Conservation (phyloP, 2,113 vertebrate genomes). For the cat (Felis catus) region F.catus_Fca126_mat1.0 CM031412.1:51691001-51691500, state of each 20-base stretch:
- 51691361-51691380: no score
- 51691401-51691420: not conserved
- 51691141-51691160: not conserved
- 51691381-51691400: not conserved
- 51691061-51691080: not conserved
- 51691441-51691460: not conserved
- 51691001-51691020: not conserved
- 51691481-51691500: not conserved
- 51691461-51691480: not conserved
- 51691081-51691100: not conserved
- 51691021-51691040: not conserved
- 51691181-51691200: not conserved
- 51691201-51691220: not conserved
- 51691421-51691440: not conserved
- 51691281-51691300: not conserved
- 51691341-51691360: not conserved
- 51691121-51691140: not conserved
- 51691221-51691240: not conserved
- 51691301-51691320: not conserved
- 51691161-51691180: not conserved
- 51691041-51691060: not conserved
- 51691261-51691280: not conserved
- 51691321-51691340: not conserved
- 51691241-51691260: not conserved
- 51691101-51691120: not conserved